phyloP scores from a whole-genome alignment of 2,797 vertebrate genomes.

The Notamacropus eugenii region DNA sequence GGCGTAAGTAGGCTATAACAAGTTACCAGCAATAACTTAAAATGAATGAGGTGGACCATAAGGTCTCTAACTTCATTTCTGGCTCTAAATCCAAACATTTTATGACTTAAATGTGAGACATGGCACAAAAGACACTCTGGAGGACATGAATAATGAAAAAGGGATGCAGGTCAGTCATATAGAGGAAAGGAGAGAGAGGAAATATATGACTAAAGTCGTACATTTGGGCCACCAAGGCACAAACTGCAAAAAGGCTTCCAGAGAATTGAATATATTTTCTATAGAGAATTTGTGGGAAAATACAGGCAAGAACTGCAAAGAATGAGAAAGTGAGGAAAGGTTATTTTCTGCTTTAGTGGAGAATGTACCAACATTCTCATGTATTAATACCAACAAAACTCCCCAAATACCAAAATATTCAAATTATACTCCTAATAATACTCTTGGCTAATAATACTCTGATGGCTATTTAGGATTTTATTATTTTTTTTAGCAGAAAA shows the following conservation, averaged over 20 bases:
- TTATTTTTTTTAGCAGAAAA: neutral
- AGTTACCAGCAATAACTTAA: neutral
- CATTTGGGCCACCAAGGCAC: neutral
- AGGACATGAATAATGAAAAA: neutral
- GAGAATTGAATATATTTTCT: neutral
- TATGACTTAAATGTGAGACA: neutral
- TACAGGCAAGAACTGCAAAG: neutral
- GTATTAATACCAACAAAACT: neutral
- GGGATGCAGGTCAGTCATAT: neutral
- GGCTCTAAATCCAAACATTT: neutral
- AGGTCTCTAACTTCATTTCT: neutral
- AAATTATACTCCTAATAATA: neutral
- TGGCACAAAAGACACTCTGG: neutral
- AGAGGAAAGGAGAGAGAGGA: neutral
- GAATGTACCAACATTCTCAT: neutral
- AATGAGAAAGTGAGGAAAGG: neutral
- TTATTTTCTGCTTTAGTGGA: neutral
- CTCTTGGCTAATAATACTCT: too few relatives aligned
- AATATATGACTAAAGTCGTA: neutral
- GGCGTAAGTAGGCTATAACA: neutral
- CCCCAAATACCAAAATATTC: neutral
- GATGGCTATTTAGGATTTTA: too few relatives aligned
- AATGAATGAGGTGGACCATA: neutral
- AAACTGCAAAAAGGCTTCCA: neutral
- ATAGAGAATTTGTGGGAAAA: neutral